Percentiles rank a stretch among this genome's conserved stretches.
Evolutionary conservation across 2,113 vertebrate species (phyloP).

Genomic region (Lanius ludovicianus): DNA sequence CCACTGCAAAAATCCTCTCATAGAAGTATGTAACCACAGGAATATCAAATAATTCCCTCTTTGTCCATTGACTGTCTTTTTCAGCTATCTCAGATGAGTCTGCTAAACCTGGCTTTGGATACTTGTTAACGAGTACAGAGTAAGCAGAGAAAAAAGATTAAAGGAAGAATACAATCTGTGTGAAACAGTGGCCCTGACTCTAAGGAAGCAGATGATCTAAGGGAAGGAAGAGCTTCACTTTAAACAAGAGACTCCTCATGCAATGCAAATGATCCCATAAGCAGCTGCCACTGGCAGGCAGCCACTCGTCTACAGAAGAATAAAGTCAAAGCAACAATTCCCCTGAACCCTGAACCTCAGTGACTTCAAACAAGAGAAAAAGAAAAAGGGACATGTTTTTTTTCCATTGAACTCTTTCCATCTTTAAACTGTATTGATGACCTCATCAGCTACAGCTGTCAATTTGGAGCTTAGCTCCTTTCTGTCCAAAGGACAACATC

Average conservation of each 20-base stretch:
- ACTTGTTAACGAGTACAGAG: conserved; percentile 72
- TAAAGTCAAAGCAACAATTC: conserved; percentile 79
- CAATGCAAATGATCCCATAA: conserved; percentile 80
- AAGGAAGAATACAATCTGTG: conserved; percentile 74
- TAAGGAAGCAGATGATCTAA: conserved; percentile 81
- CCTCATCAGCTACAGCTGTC: conserved; percentile 76
- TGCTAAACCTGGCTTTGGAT: conserved; percentile 72
- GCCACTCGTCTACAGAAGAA: conserved; percentile 78
- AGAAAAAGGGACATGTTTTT: conserved; percentile 71
- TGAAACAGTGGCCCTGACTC: conserved; percentile 72
- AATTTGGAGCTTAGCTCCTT: not conserved
- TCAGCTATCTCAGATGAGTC: conserved; percentile 62
- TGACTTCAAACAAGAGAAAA: conserved; percentile 79
- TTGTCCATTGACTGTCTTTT: conserved; percentile 72
- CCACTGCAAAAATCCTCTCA: conserved; percentile 46
- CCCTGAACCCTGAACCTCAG: conserved; percentile 76
- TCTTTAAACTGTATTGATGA: conserved; percentile 68
- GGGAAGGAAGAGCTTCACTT: conserved; percentile 78
- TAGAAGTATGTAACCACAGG: conserved; percentile 34
- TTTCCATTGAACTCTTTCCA: conserved; percentile 67
- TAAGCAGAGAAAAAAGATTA: conserved; percentile 75
- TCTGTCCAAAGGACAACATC: conserved; percentile 52
- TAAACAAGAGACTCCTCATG: conserved; percentile 73
- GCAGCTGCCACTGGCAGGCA: conserved; percentile 83
- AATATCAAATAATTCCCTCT: conserved; percentile 74